Evolutionary conservation across 2,888 invertebrate species (phyloP).

Genomic region (Subacronicta megacephala): DNA sequence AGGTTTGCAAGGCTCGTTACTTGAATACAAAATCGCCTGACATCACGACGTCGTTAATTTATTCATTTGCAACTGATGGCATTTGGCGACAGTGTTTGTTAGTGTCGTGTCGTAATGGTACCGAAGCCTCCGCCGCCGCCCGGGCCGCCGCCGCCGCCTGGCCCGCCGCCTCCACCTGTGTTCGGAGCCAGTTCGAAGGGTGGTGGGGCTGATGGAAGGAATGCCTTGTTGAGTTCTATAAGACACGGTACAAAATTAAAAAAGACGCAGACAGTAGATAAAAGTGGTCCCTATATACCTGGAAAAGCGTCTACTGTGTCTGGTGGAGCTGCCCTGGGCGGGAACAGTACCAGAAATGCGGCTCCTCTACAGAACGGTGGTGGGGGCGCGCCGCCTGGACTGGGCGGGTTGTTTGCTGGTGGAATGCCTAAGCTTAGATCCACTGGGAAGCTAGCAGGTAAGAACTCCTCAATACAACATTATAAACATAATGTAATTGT

Average conservation of each 20-base stretch:
- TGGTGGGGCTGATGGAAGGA: conserved; percentile 89
- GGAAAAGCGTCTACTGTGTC: conserved; percentile 88
- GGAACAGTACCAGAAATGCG: conserved; percentile 75
- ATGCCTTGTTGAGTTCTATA: conserved; percentile 94
- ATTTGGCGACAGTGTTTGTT: conserved; percentile 59
- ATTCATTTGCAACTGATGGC: conserved; percentile 65
- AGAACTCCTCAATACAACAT: conserved; percentile 21
- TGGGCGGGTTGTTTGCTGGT: conserved; percentile 94
- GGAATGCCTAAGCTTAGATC: conserved; percentile 95
- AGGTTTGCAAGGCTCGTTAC: conserved; percentile 52
- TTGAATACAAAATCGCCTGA: conserved; percentile 48
- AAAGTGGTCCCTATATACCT: conserved; percentile 94
- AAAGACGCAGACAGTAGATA: conserved; percentile 96
- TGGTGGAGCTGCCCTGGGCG: conserved; percentile 69
- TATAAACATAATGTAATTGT: not conserved
- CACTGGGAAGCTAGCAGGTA: conserved; percentile 90
- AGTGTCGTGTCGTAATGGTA: conserved; percentile 66
- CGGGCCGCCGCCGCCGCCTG: conserved; percentile 91
- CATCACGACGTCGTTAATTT: conserved; percentile 49
- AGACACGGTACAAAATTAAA: conserved; percentile 94
- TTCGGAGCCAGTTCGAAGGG: conserved; percentile 82
- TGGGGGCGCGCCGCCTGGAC: conserved; percentile 71
- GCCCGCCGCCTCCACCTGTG: conserved; percentile 89
- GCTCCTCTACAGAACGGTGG: conserved; percentile 78
- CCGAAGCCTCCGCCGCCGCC: conserved; percentile 91